Base-by-base conservation (phyloP, 1,140 invertebrate species). In the Whitmania pigra region DNA sequence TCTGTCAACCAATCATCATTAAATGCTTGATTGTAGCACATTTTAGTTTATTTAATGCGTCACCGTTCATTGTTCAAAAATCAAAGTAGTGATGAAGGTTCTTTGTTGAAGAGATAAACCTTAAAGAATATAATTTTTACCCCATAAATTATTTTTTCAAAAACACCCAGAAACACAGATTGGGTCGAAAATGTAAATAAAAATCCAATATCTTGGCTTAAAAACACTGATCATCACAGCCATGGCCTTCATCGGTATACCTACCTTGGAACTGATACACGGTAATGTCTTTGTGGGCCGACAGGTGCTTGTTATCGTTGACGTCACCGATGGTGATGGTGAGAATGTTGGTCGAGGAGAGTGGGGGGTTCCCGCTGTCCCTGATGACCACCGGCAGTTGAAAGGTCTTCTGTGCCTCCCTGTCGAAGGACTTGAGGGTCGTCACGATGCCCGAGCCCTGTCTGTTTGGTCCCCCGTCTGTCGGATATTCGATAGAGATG, bases 321-420 rank as follows among this genome's bases (percentile, higher is more conserved):
- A 91, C 88, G 81, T 96, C 94, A 79, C 95, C 94, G 77, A 98
- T 96, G 31, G 94, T 90, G 11, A 97, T 91, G 0, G 92, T 95
- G 9, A 97, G 80, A 0, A 92, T 96, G 76, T 91, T 93, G 2
- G 93, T 95, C 73, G 92, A 93, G 25, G 92, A 43, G 69, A 71
- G 36, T 67, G 73, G 67, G 70, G 75, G 69, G 7, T 71, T 27
- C 0, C 78, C 79, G 40, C 77, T 80, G 76, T 82, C 81, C 60
- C 75, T 76, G 77, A 82, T 82, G 31, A 80, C 76, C 40, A 82
- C 78, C 6, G 81, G 80, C 40, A 82, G 70, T 72, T 79, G 75
- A 72, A 81, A 81, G 11, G 22, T 22, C 40, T 68, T 68, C 29
- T 43, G 91, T 77, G 92, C 89, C 83, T 97, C 95, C 74, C 95